phyloP scores from a whole-genome alignment of 2,797 vertebrate species.

The Bradypodion ventrale region DNA sequence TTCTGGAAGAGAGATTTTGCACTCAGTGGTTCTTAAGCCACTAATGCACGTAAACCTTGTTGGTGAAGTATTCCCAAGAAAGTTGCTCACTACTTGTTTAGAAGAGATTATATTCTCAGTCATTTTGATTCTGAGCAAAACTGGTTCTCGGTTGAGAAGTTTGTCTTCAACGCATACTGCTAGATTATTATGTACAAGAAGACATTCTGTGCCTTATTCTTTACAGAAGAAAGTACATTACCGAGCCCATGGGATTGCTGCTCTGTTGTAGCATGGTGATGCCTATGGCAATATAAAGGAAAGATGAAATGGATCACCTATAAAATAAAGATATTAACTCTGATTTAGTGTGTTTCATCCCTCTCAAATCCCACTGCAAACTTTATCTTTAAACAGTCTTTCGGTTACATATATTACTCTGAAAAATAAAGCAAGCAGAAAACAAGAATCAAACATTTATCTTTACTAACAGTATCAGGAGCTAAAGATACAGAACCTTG shows the following conservation, averaged over 20 bases:
- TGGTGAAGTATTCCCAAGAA: neutral
- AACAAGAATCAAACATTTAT: neutral
- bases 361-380: neutral
- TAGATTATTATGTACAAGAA: conserved; percentile 15
- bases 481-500: neutral
- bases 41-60: neutral
- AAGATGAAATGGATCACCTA: conserved; percentile 59
- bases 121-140: neutral
- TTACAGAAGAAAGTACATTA: conserved; percentile 55
- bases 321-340: conserved; percentile 24
- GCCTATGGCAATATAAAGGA: conserved; percentile 50
- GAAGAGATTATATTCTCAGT: neutral
- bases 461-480: neutral
- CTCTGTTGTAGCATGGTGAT: conserved; percentile 40
- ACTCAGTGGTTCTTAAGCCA: neutral
- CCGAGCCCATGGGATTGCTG: conserved; percentile 49
- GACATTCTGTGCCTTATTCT: conserved; percentile 24
- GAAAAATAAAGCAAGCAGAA: neutral
- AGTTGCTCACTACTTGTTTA: neutral
- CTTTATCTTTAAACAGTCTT: neutral
- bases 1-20: neutral
- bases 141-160: neutral
- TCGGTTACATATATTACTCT: neutral
- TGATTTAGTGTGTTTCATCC: neutral
- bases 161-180: neutral